These are phyloP conservation scores for Drosophila testacea DNA, from an alignment of 2,888 invertebrate species.

Conservation along the genomic window DNA sequence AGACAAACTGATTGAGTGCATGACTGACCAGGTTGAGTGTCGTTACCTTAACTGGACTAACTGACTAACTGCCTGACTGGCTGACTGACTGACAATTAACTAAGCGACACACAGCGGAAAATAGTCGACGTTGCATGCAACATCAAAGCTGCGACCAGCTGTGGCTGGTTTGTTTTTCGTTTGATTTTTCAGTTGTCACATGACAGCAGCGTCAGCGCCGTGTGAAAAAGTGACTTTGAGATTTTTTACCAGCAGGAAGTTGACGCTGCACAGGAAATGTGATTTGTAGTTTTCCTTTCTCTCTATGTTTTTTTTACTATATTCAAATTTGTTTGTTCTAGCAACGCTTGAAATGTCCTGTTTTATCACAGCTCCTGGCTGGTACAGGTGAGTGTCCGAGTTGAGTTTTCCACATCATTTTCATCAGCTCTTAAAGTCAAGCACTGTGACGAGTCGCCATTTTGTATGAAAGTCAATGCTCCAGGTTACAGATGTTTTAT, in stretches of 20 bases:
- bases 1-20: slow-evolving; percentile 70
- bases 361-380: slow-evolving; percentile 14
- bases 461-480: slow-evolving; percentile 69
- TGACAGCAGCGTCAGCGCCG: slow-evolving; percentile 55
- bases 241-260: slow-evolving; percentile 78
- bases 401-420: slow-evolving; percentile 47
- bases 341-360: slow-evolving; percentile 44
- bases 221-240: slow-evolving; percentile 83
- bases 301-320: slow-evolving; percentile 28
- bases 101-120: slow-evolving; percentile 81
- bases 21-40: slow-evolving; percentile 70
- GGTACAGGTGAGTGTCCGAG: slow-evolving; percentile 21
- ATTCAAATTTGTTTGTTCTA: slow-evolving; percentile 63
- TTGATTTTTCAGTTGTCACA: slow-evolving; percentile 67
- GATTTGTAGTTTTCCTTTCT: slow-evolving; percentile 73
- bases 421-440: slow-evolving; percentile 56
- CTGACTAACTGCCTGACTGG: slow-evolving; percentile 46
- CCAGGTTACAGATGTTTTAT: slow-evolving; percentile 50
- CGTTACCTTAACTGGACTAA: slow-evolving; percentile 41
- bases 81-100: slow-evolving; percentile 69
- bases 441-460: slow-evolving; percentile 60
- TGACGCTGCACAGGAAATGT: slow-evolving; percentile 76
- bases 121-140: slow-evolving; percentile 80
- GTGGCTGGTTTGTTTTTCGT: slow-evolving; percentile 67
- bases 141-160: slow-evolving; percentile 68